A percentile compares a stretch with the other conserved stretches of the same genome.
Evolutionary conservation across 2,888 invertebrate species (phyloP).

Genomic region (Drosophila leonis): DNA sequence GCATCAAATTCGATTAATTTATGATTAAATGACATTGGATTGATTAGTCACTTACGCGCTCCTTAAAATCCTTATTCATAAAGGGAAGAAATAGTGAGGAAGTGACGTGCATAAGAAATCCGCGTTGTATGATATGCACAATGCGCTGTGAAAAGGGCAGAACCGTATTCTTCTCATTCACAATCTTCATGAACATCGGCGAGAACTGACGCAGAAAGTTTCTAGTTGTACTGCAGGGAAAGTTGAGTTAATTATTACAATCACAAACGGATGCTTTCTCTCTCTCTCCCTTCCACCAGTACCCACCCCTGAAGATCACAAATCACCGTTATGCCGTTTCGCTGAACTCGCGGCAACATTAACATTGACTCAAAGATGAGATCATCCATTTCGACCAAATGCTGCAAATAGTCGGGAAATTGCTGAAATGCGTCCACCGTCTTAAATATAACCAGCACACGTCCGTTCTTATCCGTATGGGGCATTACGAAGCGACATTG

Average conservation of each 20-base stretch:
- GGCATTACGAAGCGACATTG: slow-evolving; percentile 82
- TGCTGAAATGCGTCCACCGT: slow-evolving; percentile 82
- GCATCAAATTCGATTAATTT: not conserved
- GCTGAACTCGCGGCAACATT: slow-evolving; percentile 80
- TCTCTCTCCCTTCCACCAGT: not conserved
- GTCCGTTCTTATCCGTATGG: slow-evolving; percentile 80
- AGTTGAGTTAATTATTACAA: not conserved
- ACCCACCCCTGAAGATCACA: slow-evolving; percentile 82
- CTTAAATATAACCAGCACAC: slow-evolving; percentile 77
- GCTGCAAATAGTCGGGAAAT: slow-evolving; percentile 80
- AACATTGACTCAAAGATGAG: slow-evolving; percentile 82
- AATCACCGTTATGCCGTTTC: slow-evolving; percentile 82
- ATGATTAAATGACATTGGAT: too few species aligned
- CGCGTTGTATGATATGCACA: slow-evolving; percentile 82
- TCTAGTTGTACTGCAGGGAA: slow-evolving; percentile 68
- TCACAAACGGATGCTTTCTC: too few species aligned
- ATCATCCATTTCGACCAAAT: slow-evolving; percentile 83
- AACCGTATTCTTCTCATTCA: slow-evolving; percentile 81
- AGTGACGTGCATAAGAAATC: slow-evolving; percentile 81
- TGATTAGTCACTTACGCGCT: slow-evolving; percentile 63
- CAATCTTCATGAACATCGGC: slow-evolving; percentile 74
- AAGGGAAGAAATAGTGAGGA: slow-evolving; percentile 81
- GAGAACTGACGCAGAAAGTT: slow-evolving; percentile 78
- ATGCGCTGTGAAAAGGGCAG: slow-evolving; percentile 79
- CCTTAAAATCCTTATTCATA: slow-evolving; percentile 81